Evolutionary conservation across 2,797 vertebrate genomes (phyloP).

Genomic region (Gymnodraco acuticeps): DNA sequence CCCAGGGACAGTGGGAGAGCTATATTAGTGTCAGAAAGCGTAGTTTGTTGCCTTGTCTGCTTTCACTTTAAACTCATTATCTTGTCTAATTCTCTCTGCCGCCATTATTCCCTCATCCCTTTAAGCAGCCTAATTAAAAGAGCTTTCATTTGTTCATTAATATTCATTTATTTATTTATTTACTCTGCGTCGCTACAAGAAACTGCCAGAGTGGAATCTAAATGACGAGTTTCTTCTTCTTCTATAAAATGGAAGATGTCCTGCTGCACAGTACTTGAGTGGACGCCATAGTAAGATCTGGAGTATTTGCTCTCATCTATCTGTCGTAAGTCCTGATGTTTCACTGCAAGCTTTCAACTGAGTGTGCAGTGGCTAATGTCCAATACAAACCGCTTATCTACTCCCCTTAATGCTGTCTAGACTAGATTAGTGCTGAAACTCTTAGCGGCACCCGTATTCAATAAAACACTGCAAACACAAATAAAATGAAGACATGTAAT

Average conservation of each 20-base stretch:
- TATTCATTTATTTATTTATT: constrained; percentile 73
- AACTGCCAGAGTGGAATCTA: constrained; percentile 58
- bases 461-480: constrained; percentile 47
- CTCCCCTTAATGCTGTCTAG: constrained; percentile 57
- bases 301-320: constrained; percentile 24
- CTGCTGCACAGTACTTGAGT: constrained; percentile 31
- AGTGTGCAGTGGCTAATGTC: constrained; percentile 26
- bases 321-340: constrained; percentile 40
- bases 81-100: constrained; percentile 82
- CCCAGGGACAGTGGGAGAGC: constrained; percentile 63
- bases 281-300: neutral
- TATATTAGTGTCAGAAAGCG: constrained; percentile 73
- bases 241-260: constrained; percentile 43
- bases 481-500: constrained; percentile 54
- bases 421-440: constrained; percentile 49
- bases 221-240: constrained; percentile 39
- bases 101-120: constrained; percentile 82
- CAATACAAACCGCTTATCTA: constrained; percentile 50
- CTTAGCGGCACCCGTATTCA: constrained; percentile 37
- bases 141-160: constrained; percentile 73
- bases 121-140: constrained; percentile 86
- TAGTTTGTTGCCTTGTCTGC: constrained; percentile 75
- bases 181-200: constrained; percentile 52
- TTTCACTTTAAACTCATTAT: constrained; percentile 82
- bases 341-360: constrained; percentile 15